A percentile compares a stretch with the other conserved stretches of the same genome.
phyloP scores from a whole-genome alignment of 2,797 vertebrate species.

The Rhynchonycteris naso region DNA sequence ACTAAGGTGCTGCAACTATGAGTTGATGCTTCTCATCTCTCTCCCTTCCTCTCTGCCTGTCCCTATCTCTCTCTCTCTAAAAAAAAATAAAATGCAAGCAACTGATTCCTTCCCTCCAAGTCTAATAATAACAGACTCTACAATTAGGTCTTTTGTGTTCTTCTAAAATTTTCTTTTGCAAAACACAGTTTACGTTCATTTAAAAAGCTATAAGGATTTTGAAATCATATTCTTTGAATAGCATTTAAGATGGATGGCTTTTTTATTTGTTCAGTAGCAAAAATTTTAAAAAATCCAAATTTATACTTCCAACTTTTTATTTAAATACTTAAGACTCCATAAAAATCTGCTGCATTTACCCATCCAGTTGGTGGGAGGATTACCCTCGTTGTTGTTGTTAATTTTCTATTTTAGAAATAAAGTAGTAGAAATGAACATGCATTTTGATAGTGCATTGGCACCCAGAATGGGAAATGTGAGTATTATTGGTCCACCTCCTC shows the following conservation, averaged over 20 bases:
- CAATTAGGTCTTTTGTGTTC: constrained; percentile 29
- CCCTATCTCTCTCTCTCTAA: no score
- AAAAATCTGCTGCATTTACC: constrained; percentile 58
- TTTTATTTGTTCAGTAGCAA: constrained; percentile 54
- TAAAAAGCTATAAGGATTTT: constrained; percentile 26
- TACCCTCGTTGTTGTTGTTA: constrained; percentile 23
- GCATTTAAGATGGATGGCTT: constrained; percentile 23
- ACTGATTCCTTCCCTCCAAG: not conserved
- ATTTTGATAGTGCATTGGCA: not conserved
- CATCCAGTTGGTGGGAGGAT: constrained; percentile 40
- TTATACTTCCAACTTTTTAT: constrained; percentile 50
- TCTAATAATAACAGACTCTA: not conserved
- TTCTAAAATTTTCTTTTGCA: constrained; percentile 29
- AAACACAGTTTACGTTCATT: not conserved
- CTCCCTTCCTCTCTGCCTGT: no score
- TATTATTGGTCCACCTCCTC: not conserved
- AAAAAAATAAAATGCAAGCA: constrained; percentile 40
- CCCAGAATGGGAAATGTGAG: not conserved
- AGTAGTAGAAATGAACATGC: not conserved
- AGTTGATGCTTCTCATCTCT: no score
- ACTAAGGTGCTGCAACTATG: no score
- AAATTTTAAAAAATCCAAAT: not conserved
- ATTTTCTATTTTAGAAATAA: constrained; percentile 47
- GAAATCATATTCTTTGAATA: constrained; percentile 27
- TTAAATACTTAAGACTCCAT: constrained; percentile 60